Evolutionary conservation across 2,888 invertebrate species (phyloP), one percentile per base, ranked within the genome.

Genomic region (Platycheirus rosarum): DNA sequence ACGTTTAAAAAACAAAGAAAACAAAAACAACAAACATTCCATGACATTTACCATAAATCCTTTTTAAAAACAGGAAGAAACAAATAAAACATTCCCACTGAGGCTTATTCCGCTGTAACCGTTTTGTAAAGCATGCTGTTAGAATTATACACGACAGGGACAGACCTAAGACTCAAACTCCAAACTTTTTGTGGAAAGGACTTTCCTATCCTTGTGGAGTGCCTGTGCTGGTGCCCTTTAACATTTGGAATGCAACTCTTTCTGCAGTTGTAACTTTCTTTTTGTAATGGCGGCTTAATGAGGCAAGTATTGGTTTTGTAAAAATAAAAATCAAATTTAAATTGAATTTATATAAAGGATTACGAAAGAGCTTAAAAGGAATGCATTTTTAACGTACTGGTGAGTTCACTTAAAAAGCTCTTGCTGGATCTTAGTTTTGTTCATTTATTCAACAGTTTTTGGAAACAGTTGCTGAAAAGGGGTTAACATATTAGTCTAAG

Each of bases 21-120:
- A 44, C 23, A 23, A 63, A 23, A 55, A 16, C n/a, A 42, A 0
- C 49, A 29, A 13, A 57, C 16, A 68, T 55, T 68, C 32, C 46
- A 16, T 65, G 79, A 79, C 66, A 60, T 68, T 62, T 37, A 51
- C 70, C 62, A 82, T 71, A 82, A 76, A 76, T 82, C 76, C 76
- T 71, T 76, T 66, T 23, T 14, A 14, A 14, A 46, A 71, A 55
- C 66, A 71, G 71, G 60, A 82, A 76, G 75, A 70, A 35, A 44
- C 37, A 63, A 79, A 75, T 69, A 80, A 75, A 70, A 55, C 57
- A 70, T 75, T 51, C 37, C 75, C 75, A 48, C 42, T 37, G 55
- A 11, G 74, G 55, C 29, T 79, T 57, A 65, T 37, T 20, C 26
- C 46, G 75, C 26, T 80, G 79, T 80, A 80, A 80, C 69, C 69